Evolutionary conservation across 1,140 invertebrate species (phyloP), one percentile per base, ranked within the genome.

Genomic region (Nephila pilipes): DNA sequence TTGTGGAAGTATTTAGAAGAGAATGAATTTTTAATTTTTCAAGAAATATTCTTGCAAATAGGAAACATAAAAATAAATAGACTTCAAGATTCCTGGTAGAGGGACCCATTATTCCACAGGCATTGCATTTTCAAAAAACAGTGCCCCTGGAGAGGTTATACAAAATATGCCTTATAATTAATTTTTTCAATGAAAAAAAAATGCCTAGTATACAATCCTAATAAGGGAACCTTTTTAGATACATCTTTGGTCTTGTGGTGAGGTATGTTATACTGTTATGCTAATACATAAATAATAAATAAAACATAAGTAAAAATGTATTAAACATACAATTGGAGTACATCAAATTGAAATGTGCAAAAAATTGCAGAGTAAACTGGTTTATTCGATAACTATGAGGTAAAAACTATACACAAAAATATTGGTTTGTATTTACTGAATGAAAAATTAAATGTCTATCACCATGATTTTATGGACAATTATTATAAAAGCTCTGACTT

Each of bases 61-160:
- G 88, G 69, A 25, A 90, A 22, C 12, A 54, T 90, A 55, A 90
- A 20, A 90, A 90, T 90, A 46, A 90, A 90, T 80, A 57, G 88
- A 32, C 10, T 90, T 90, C 65, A 75, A 54, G 88, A 90, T 57
- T 90, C 80, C 69, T 90, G 88, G 88, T 80, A 80, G 75, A 90
- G 57, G 46, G 63, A 79, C 75, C 65, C 69, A 58, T 36, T 90
- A 57, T 90, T 90, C 32, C 65, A 80, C 65, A 36, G 88, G 65
- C 20, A 55, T 80, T 80, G 65, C 88, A 80, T 79, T 90, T 90
- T 69, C 69, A 80, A 90, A 80, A 90, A 90, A 80, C n/a, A 57
- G 38, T 80, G 88, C 12, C 36, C 88, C 25, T 80, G 75, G 55
- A 57, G 88, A 79, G 55, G 46, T 32, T 90, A 88, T 75, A 60